A percentile compares a stretch with the other conserved stretches of the same genome.
Evolutionary conservation across 2,797 vertebrate species (phyloP).

Genomic region (Peromyscus nudipes): DNA sequence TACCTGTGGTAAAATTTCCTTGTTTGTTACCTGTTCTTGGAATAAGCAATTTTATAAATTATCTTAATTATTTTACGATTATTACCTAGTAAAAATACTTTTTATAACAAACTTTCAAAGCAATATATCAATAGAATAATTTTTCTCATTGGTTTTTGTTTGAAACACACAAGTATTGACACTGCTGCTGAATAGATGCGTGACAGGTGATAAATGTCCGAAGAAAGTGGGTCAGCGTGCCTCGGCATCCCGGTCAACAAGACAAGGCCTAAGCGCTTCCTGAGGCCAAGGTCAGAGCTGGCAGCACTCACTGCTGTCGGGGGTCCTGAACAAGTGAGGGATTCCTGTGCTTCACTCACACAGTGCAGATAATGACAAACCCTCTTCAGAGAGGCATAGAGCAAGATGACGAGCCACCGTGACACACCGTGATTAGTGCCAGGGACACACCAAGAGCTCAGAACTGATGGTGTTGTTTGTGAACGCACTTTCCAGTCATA

Average conservation of each 20-base stretch:
- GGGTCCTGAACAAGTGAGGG: not conserved
- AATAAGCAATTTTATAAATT: constrained; percentile 29
- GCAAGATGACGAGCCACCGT: not conserved
- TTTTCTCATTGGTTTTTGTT: constrained; percentile 27
- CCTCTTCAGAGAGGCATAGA: not conserved
- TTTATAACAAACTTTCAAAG: not conserved
- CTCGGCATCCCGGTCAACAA: not conserved
- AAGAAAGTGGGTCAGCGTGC: not conserved
- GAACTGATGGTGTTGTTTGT: not conserved
- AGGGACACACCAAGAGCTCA: not conserved
- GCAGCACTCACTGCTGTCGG: not conserved
- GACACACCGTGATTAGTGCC: not conserved
- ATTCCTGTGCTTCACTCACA: not conserved
- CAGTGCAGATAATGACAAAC: not conserved
- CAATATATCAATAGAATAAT: not conserved
- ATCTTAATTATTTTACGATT: constrained; percentile 50
- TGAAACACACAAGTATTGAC: constrained; percentile 35
- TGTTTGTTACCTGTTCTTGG: not conserved
- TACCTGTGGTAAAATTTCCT: not conserved
- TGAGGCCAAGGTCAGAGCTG: not conserved
- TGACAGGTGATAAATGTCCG: not conserved
- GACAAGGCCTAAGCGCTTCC: not conserved
- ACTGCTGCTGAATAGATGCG: not conserved
- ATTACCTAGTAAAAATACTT: constrained; percentile 21
- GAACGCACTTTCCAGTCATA: not conserved